A percentile compares a stretch with the other conserved stretches of the same genome.
These are phyloP conservation scores for Eurystomus glaucurus DNA, from an alignment of 2,797 vertebrate species.

Conservation along the genomic window DNA sequence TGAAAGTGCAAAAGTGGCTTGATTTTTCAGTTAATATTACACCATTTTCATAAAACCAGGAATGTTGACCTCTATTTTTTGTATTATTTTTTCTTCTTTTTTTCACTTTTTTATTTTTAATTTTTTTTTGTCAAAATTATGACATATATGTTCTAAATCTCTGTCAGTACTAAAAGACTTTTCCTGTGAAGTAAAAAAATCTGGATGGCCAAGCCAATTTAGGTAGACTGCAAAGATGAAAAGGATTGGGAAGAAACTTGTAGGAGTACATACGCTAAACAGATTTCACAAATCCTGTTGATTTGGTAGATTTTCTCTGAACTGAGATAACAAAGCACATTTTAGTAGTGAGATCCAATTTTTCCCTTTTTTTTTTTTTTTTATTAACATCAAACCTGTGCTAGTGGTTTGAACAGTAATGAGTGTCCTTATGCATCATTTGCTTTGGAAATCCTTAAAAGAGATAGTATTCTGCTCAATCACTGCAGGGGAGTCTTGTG, in stretches of 20 bases:
- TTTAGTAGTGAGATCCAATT: neutral
- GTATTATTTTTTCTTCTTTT: too few relatives aligned
- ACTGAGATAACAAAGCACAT: too few relatives aligned
- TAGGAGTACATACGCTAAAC: too few relatives aligned
- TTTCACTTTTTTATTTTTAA: neutral
- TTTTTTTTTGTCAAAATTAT: neutral
- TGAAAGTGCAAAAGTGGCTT: neutral
- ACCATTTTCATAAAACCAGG: neutral
- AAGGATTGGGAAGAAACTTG: neutral
- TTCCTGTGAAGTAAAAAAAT: neutral
- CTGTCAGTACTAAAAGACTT: neutral
- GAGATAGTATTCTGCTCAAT: neutral
- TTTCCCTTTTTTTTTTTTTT: neutral
- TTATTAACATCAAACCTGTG: neutral
- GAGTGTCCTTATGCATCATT: neutral
- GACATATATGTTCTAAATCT: neutral
- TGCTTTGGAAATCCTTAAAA: neutral
- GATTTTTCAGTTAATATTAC: neutral
- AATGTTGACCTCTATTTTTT: too few relatives aligned
- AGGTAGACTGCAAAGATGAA: neutral
- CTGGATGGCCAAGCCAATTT: neutral
- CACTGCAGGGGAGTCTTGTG: neutral
- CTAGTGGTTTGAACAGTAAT: neutral
- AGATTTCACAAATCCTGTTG: too few relatives aligned
- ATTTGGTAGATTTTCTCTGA: too few relatives aligned